phyloP scores from a whole-genome alignment of 2,113 vertebrate genomes.

The Morphnarchus princeps region DNA sequence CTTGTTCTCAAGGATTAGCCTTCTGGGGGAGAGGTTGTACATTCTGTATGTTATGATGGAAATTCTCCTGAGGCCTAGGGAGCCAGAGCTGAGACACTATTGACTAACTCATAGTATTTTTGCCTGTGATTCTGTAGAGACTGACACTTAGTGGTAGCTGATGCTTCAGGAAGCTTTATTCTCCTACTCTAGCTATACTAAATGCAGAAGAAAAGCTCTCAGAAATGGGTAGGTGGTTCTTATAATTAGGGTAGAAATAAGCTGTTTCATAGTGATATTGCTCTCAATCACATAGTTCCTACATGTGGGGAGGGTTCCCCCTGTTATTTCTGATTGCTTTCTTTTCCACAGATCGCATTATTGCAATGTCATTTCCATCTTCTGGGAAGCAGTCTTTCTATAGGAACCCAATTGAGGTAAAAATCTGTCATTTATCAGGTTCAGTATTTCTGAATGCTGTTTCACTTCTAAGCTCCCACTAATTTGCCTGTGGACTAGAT shows the following conservation, averaged over 20 bases:
- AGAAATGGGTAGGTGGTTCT: not conserved
- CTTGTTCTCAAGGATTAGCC: not conserved
- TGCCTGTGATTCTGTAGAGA: not conserved
- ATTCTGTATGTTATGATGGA: not conserved
- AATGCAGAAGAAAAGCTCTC: not conserved
- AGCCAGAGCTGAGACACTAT: not conserved
- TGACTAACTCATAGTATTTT: not conserved
- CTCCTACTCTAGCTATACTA: not conserved
- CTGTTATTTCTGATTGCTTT: not conserved
- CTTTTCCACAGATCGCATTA: conserved; percentile 82
- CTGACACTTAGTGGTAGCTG: not conserved
- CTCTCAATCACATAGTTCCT: not conserved
- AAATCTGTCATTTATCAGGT: not conserved
- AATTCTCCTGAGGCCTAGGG: not conserved
- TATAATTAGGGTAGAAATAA: not conserved
- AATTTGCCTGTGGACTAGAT: not conserved
- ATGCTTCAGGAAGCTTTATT: not conserved
- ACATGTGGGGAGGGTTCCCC: not conserved
- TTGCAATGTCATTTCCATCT: conserved; percentile 98
- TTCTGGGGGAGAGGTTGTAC: not conserved
- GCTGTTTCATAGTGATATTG: not conserved
- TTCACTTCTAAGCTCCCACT: not conserved
- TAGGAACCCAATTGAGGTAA: conserved; percentile 91
- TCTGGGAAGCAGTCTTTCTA: conserved; percentile 94
- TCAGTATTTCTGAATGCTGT: not conserved